These are phyloP conservation scores for Idaea aversata DNA, from an alignment of 2,888 invertebrate species.

Conservation along the genomic window DNA sequence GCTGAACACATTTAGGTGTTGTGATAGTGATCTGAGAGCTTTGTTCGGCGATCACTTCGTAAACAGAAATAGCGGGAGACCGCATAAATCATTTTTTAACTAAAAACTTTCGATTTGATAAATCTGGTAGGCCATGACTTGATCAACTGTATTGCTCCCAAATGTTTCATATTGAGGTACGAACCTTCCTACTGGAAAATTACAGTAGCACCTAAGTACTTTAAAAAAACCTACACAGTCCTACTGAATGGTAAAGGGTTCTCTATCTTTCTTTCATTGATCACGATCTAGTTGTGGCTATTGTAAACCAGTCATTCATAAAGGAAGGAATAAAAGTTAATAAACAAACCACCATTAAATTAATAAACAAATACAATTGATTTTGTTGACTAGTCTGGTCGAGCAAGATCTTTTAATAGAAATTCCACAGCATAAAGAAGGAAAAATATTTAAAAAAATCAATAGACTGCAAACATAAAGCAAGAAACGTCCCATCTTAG, in stretches of 20 bases:
- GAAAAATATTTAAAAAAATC: constrained; percentile 11
- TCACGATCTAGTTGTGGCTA: no score
- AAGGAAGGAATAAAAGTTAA: no score
- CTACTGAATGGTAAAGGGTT: no score
- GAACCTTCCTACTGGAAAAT: neutral
- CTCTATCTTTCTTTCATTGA: no score
- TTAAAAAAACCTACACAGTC: no score
- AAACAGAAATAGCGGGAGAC: constrained; percentile 78
- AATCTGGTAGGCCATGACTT: constrained; percentile 15
- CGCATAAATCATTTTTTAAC: constrained; percentile 65
- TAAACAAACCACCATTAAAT: no score
- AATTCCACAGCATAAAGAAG: neutral
- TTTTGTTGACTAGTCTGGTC: no score
- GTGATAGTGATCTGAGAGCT: constrained; percentile 66
- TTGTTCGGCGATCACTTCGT: constrained; percentile 69
- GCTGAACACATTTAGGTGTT: constrained; percentile 69
- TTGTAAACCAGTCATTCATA: no score
- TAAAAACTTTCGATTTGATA: constrained; percentile 22
- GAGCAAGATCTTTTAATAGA: neutral
- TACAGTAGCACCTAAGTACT: no score
- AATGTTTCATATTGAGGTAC: neutral
- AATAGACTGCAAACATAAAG: constrained; percentile 13
- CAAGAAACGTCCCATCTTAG: neutral
- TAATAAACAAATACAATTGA: no score
- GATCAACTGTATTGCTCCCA: constrained; percentile 2